Evolutionary conservation across 1,140 invertebrate species (phyloP), one percentile per base, ranked within the genome.

Genomic region (Heliothis virescens): DNA sequence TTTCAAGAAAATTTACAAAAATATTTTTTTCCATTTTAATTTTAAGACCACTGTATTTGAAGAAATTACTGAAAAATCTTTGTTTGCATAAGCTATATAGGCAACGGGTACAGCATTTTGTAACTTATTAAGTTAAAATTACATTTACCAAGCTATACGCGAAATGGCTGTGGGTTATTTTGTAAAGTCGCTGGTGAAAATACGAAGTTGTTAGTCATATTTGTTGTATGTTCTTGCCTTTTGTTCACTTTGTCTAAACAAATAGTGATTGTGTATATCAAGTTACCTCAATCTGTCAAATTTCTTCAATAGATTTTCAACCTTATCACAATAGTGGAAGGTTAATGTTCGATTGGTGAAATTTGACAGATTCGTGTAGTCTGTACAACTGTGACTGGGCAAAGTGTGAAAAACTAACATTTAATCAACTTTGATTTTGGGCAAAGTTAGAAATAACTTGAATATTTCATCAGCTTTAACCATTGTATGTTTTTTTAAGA

Each of bases 31-130:
- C 21, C 1, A 26, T 26, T 1, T 1, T 2, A 26, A 1, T 26
- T 41, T 41, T 63, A 47, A 67, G 29, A 63, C 72, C 72, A 62
- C 73, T 62, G 59, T 75, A 12, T n/a, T 69, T 7, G 47, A 9
- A 9, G 29, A 63, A 29, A 47, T 29, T 55, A 53, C 18, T 71
- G 34, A 83, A 83, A 79, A 84, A 81, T 79, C 77, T 81, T 85
- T 80, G 78, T 80, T 57, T 69, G 67, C 48, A 82, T 80, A 74
- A 80, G 75, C 71, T 71, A 48, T 18, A 26, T 86, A 86, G 87
- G 86, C 86, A 82, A 86, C 83, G 86, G 86, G 87, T 90, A 85
- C 82, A 82, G 89, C 86, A 88, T 90, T 26, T 89, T 88, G 81
- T 71, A 67, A 85, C 77, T 82, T 87, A 87, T 82, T 87, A 87